Evolutionary conservation across 2,113 vertebrate genomes (phyloP).

Genomic region (Ictalurus furcatus): DNA sequence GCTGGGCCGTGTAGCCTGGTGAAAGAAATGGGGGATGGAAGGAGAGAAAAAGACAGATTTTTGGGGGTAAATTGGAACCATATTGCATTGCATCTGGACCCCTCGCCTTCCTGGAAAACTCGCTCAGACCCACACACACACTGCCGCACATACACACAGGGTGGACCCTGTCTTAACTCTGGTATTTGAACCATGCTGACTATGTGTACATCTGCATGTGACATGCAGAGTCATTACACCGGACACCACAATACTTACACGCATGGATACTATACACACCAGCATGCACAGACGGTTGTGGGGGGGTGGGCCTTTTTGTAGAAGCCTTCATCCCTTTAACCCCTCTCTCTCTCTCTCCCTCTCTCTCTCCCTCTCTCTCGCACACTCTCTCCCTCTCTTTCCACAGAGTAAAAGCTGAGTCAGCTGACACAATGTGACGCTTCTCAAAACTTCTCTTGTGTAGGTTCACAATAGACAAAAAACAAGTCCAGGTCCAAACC

Average conservation of each 20-base stretch:
- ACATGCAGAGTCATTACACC: constrained; percentile 42
- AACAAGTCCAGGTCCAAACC: constrained; percentile 4
- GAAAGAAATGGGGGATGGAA: background rate
- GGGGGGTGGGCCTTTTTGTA: background rate
- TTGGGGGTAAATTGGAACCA: constrained; percentile 57
- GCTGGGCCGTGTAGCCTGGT: background rate
- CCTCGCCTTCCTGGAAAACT: constrained; percentile 49
- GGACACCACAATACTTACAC: background rate
- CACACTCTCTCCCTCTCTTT: background rate
- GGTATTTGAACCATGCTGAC: constrained; percentile 64
- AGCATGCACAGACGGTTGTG: background rate
- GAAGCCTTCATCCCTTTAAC: background rate
- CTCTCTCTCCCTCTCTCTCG: background rate
- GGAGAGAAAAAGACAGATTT: constrained; percentile 18
- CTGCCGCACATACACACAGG: constrained; percentile 33
- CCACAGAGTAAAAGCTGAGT: background rate
- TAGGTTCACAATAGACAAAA: constrained; percentile 6
- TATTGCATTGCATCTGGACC: constrained; percentile 48
- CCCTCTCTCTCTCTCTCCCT: background rate
- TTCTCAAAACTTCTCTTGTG: background rate
- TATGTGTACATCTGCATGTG: constrained; percentile 57
- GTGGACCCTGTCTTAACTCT: constrained; percentile 46
- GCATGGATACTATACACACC: background rate
- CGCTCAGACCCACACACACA: constrained; percentile 19
- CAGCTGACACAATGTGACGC: constrained; percentile 11